Conservation (phyloP, 2,888 invertebrate species). For the Scaptomyza caliginosa region DNA sequence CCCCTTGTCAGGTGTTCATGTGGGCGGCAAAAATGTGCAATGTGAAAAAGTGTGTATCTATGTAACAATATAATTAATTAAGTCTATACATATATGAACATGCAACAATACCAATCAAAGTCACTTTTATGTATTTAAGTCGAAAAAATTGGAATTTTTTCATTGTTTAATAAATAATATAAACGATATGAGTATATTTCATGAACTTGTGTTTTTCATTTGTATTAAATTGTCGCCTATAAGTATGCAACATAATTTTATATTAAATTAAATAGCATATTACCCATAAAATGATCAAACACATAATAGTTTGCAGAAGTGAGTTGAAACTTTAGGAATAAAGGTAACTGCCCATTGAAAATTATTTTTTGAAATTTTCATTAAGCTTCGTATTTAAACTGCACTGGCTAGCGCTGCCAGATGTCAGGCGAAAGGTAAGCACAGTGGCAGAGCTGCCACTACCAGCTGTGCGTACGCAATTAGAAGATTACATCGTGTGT, state of each 20-base stretch:
- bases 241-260: slow-evolving; percentile 7
- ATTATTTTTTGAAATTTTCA: slow-evolving; percentile 3
- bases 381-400: neutral
- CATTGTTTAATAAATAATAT: slow-evolving; percentile 22
- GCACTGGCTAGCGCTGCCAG: slow-evolving; percentile 18
- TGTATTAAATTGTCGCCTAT: neutral
- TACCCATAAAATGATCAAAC: neutral
- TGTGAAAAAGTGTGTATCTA: slow-evolving; percentile 20
- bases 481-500: neutral
- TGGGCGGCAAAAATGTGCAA: slow-evolving; percentile 10
- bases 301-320: no score
- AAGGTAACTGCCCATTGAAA: neutral
- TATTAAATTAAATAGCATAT: neutral
- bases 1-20: slow-evolving; percentile 8
- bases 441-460: slow-evolving; percentile 3
- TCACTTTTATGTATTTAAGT: slow-evolving; percentile 66
- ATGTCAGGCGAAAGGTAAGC: slow-evolving; percentile 3
- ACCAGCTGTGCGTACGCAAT: slow-evolving; percentile 1
- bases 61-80: slow-evolving; percentile 28
- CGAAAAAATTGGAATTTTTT: slow-evolving; percentile 30
- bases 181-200: neutral
- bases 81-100: slow-evolving; percentile 16
- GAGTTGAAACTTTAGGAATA: neutral
- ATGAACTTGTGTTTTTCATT: neutral
- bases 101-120: slow-evolving; percentile 58